Base-by-base conservation (phyloP, 2,113 vertebrate genomes). In the Petaurus breviceps region DNA sequence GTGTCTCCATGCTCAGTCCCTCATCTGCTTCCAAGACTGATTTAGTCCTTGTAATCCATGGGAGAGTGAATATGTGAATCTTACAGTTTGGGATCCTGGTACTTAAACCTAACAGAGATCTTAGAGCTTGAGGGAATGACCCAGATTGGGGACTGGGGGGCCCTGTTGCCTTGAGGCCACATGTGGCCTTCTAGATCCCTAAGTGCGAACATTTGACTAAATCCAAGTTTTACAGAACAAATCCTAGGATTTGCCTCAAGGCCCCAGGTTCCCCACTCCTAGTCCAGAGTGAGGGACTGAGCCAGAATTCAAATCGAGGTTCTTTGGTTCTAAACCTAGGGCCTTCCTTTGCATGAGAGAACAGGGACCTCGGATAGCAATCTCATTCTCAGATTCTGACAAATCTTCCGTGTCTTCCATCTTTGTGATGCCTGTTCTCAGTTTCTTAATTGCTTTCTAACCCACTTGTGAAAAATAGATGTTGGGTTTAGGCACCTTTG, bases 271-370 rank as follows among this genome's bases (percentile, higher is more conserved):
- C 51, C 51, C 51, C 51, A 51, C 51, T 12, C 11, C 51, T 51
- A 10, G 51, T 2, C n/a, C 68, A 84, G 0, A 43, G 19, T 43
- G 16, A 43, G n/a, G 43, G n/a, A 22, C n/a, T 23, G n/a, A 43
- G 19, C 3, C 68, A 84, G 37, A 43, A 84, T 84, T 84, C 6
- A 84, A 22, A 43, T 16, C 57, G 37, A 37, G 6, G 11, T 0
- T 14, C 46, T n/a, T 89, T 84, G 0, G 1, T 68, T 28, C 54
- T 51, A 53, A 51, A n/a, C 1, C 0, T 5, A 95, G 28, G 53
- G 19, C 0, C 0, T 19, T 23, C 4, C 28, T 8, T 3, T 8
- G 0, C 0, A 7, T 5, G 89, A 14, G 25, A 12, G 5, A 3
- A 25, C 26, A 0, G 0, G 53, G 22, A 12, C 54, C 47, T 12